Percentiles rank a stretch among this genome's conserved stretches.
phyloP scores from a whole-genome alignment of 2,797 vertebrate species.

The Natrix natrix region DNA sequence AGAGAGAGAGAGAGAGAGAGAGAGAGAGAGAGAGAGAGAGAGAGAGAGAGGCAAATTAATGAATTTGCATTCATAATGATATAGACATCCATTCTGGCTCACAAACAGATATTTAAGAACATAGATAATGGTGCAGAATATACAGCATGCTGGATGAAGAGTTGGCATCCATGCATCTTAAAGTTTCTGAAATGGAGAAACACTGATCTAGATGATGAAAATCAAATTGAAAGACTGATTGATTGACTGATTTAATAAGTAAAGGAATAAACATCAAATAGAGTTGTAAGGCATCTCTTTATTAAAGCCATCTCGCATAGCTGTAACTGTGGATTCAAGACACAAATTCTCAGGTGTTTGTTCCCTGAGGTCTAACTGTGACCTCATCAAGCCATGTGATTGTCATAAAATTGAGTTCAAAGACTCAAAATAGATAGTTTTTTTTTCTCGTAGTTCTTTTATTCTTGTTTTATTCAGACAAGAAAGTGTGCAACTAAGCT shows the following conservation, averaged over 20 bases:
- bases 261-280: not conserved
- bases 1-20: too few relatives aligned
- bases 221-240: not conserved
- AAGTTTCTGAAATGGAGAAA: not conserved
- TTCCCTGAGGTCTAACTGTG: not conserved
- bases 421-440: not conserved
- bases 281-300: not conserved
- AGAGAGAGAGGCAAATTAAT: not conserved
- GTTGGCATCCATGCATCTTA: not conserved
- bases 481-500: not conserved
- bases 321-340: not conserved
- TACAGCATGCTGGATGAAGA: not conserved
- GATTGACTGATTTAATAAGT: not conserved
- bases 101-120: conserved; percentile 11
- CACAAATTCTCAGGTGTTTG: not conserved
- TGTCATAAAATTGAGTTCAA: not conserved
- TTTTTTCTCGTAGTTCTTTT: not conserved
- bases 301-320: not conserved
- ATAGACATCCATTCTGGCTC: not conserved
- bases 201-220: not conserved
- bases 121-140: conserved; percentile 9
- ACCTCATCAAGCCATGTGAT: not conserved
- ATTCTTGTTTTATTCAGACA: not conserved
- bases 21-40: too few relatives aligned
- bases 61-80: not conserved